Conservation (phyloP, 1,140 invertebrate genomes). For the Meloidogyne exigua region DNA sequence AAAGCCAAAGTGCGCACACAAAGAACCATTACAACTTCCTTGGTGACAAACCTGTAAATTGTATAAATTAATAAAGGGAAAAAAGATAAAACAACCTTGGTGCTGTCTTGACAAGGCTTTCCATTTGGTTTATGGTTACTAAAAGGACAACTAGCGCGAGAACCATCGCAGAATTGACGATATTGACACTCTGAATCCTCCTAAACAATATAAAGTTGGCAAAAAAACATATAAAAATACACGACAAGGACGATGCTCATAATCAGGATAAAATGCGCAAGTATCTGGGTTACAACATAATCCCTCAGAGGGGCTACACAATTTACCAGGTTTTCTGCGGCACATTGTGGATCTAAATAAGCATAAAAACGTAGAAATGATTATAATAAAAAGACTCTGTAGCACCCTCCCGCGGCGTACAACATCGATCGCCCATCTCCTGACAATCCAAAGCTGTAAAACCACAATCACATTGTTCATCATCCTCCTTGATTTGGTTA, state of each 20-base stretch:
- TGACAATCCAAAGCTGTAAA: conserved; percentile 92
- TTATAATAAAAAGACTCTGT: not conserved
- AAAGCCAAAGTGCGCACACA: conserved; percentile 89
- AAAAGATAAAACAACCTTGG: conserved; percentile 59
- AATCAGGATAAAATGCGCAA: conserved; percentile 76
- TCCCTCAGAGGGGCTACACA: conserved; percentile 91
- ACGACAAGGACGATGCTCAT: conserved; percentile 52
- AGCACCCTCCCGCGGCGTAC: conserved; percentile 73
- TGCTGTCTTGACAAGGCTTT: conserved; percentile 69
- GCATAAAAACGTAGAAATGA: no score
- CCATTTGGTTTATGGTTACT: conserved; percentile 76
- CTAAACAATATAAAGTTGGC: conserved; percentile 8
- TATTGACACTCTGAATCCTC: conserved; percentile 63
- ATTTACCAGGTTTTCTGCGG: conserved; percentile 73
- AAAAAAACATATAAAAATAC: not conserved
- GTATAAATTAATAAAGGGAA: not conserved
- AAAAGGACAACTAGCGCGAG: conserved; percentile 72
- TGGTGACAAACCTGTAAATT: conserved; percentile 74
- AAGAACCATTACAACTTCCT: conserved; percentile 85
- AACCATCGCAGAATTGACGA: conserved; percentile 71
- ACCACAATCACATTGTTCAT: conserved; percentile 97
- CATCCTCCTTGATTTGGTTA: conserved; percentile 92
- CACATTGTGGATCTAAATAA: conserved; percentile 72
- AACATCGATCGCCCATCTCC: conserved; percentile 73
- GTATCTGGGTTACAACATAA: conserved; percentile 80